Base-by-base conservation (phyloP, 2,113 vertebrate species). In the Pantherophis guttatus region DNA sequence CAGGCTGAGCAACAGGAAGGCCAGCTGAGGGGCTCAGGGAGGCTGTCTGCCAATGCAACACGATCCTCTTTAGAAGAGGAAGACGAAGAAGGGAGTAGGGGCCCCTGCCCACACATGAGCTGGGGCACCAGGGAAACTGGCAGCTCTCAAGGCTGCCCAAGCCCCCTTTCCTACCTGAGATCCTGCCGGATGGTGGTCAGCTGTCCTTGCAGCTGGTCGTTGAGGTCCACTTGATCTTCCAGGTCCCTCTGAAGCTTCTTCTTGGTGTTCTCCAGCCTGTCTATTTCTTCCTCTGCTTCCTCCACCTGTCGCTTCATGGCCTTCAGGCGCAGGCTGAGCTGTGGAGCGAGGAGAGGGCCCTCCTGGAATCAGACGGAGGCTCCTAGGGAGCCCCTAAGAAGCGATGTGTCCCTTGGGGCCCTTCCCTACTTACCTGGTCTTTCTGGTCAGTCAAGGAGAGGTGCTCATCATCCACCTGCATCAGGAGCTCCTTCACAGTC, bases 221-320 rank as follows among this genome's bases (percentile, higher is more conserved):
- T 99, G 94, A 98, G 70, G 8, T 99, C 99, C 90, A 98, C 95
- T 92, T 99, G 99, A 93, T 99, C 99, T 90, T 99, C 99, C 96
- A 99, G 97, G 92, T 99, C 99, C 96, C 99, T 97, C 97, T 99
- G 99, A 91, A 99, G 97, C 96, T 99, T 99, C 98, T 99, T 99
- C 97, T 98, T 99, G 24, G 98, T 90, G 94, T 98, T 98, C 96
- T 99, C 99, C 94, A 99, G 97, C 57, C 99, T 97, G 95, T 99
- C 99, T 4, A 99, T 99, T 97, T 99, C 99, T 96, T 99, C 99
- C 97, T 99, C 99, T 0, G 99, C 98, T 97, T 99, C 99, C 75
- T 99, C 98, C 95, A 99, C 98, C 97, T 99, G 99, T 24, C 99
- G 98, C 96, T 99, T 99, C 98, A 99, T 98, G 24, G 99, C 99